These are phyloP conservation scores for Paracyprichromis sp. DNA, from an alignment of 2,113 vertebrate species.

Conservation along the genomic window DNA sequence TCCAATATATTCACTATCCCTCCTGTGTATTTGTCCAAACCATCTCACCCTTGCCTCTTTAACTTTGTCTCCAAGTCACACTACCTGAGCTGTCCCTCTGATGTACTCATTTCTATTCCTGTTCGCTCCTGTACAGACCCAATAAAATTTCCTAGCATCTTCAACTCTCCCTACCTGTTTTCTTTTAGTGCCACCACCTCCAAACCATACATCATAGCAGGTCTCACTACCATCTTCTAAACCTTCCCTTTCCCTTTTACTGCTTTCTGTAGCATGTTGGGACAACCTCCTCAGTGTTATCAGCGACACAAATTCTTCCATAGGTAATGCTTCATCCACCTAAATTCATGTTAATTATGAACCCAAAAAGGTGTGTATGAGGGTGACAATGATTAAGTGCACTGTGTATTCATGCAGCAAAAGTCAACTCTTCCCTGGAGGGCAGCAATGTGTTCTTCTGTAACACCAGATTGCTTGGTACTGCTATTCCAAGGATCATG, in stretches of 20 bases:
- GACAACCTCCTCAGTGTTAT: neutral
- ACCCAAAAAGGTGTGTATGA: neutral
- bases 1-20: neutral
- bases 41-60: neutral
- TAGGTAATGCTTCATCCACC: neutral
- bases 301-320: neutral
- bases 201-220: neutral
- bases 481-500: neutral
- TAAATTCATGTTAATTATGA: neutral
- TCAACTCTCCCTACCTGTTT: neutral
- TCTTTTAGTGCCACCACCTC: neutral
- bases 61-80: neutral
- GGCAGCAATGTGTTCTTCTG: neutral
- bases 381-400: constrained; percentile 27
- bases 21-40: neutral
- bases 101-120: neutral
- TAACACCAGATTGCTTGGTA: neutral
- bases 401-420: neutral
- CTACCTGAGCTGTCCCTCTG: neutral
- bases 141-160: neutral
- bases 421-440: neutral
- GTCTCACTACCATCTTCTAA: neutral
- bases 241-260: neutral
- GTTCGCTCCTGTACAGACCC: neutral
- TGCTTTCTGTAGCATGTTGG: neutral